Conservation (phyloP, 2,888 invertebrate genomes). For the Trichogramma dendrolimi region DNA sequence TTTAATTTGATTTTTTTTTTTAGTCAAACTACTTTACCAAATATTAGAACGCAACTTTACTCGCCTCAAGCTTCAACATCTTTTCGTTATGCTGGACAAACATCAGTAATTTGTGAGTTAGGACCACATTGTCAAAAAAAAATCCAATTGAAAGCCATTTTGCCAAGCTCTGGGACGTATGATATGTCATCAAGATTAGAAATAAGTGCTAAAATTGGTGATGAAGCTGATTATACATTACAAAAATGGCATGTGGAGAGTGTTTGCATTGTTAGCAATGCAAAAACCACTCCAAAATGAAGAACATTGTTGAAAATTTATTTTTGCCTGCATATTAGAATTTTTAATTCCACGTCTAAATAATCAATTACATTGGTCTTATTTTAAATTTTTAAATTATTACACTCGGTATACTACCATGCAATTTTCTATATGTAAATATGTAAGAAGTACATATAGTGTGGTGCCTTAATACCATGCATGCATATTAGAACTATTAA, state of each 20-base stretch:
- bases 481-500: conserved; percentile 2
- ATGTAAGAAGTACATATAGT: conserved; percentile 18
- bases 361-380: neutral
- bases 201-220: conserved; percentile 47
- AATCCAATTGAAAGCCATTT: conserved; percentile 60
- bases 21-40: conserved; percentile 46
- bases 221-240: conserved; percentile 40
- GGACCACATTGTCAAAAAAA: conserved; percentile 56
- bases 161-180: conserved; percentile 65
- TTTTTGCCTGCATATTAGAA: conserved; percentile 12
- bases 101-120: conserved; percentile 51
- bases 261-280: conserved; percentile 41
- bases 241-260: conserved; percentile 50
- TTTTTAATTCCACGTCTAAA: conserved; percentile 17
- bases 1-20: conserved; percentile 28
- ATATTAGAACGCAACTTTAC: conserved; percentile 48
- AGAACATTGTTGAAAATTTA: conserved; percentile 3
- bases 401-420: neutral
- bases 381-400: conserved; percentile 12
- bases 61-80: conserved; percentile 50
- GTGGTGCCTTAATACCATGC: conserved; percentile 25
- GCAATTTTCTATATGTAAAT: conserved; percentile 10
- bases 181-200: conserved; percentile 63
- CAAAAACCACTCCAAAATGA: neutral
- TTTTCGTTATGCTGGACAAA: conserved; percentile 52